A percentile compares a stretch with the other conserved stretches of the same genome.
phyloP scores from a whole-genome alignment of 2,888 invertebrate genomes.

The Andrena bucephala region DNA sequence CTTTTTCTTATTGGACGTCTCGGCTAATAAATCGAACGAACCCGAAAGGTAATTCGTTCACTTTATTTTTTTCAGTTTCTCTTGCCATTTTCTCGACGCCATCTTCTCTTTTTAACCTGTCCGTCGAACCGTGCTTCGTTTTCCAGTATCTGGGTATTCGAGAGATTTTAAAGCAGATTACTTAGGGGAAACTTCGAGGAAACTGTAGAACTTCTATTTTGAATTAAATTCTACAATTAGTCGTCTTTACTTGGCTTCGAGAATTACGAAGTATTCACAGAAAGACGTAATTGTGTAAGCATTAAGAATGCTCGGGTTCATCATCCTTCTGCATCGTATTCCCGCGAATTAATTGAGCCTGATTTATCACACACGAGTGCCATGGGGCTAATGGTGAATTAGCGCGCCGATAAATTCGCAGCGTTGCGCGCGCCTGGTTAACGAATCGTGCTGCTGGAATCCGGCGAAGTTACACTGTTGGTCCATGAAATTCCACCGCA shows the following conservation, averaged over 20 bases:
- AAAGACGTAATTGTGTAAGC: neutral
- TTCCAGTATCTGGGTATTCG: no score
- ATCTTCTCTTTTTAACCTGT: no score
- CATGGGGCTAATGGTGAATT: constrained; percentile 42
- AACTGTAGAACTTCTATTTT: no score
- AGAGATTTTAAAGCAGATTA: no score
- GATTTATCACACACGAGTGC: constrained; percentile 35
- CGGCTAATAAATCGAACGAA: constrained; percentile 28
- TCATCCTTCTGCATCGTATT: constrained; percentile 16
- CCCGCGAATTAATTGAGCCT: constrained; percentile 30
- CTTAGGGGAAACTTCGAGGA: no score
- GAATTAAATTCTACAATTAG: no score
- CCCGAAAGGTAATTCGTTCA: constrained; percentile 24
- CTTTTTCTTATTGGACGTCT: neutral
- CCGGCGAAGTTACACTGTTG: constrained; percentile 1
- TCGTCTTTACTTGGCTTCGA: neutral
- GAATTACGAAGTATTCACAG: neutral
- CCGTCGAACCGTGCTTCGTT: no score
- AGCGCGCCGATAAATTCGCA: constrained; percentile 43
- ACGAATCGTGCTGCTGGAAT: constrained; percentile 29
- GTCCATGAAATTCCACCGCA: constrained; percentile 29
- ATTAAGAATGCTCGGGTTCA: neutral
- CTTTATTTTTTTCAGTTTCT: neutral
- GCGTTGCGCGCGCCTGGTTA: constrained; percentile 3
- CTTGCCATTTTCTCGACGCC: no score